Conservation (phyloP, 2,888 invertebrate species). For the Petrolisthes manimaculis region DNA sequence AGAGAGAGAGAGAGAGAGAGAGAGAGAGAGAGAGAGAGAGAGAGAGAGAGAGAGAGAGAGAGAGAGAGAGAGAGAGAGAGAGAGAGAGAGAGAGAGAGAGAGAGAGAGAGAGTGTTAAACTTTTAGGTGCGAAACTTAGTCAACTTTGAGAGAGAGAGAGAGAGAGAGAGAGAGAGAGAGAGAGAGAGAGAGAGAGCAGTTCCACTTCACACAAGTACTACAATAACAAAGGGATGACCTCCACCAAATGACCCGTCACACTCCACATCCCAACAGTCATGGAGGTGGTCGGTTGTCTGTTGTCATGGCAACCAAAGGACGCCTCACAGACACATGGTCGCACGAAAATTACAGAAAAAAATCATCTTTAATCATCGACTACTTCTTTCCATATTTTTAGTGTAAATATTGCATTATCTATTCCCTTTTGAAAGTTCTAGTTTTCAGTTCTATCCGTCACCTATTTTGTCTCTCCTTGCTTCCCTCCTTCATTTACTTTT, state of each 20-base stretch:
- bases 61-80: slow-evolving; percentile 6
- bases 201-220: neutral
- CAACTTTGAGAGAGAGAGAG: neutral
- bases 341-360: too few species aligned
- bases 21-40: slow-evolving; percentile 22
- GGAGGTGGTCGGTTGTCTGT: too few species aligned
- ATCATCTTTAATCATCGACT: too few species aligned
- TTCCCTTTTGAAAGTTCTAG: neutral
- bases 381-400: too few species aligned
- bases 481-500: neutral
- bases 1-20: slow-evolving; percentile 22
- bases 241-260: neutral
- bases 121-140: too few species aligned
- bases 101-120: neutral
- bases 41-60: slow-evolving; percentile 22
- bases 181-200: slow-evolving; percentile 8
- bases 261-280: too few species aligned
- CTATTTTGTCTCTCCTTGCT: neutral
- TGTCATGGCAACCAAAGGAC: too few species aligned
- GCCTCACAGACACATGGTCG: too few species aligned
- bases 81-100: slow-evolving; percentile 22
- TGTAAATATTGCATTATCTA: neutral
- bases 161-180: slow-evolving; percentile 21
- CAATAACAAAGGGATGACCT: neutral
- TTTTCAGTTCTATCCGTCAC: neutral